These are phyloP conservation scores for Empidonax alnorum DNA, from an alignment of 2,113 vertebrate species.

Conservation along the genomic window DNA sequence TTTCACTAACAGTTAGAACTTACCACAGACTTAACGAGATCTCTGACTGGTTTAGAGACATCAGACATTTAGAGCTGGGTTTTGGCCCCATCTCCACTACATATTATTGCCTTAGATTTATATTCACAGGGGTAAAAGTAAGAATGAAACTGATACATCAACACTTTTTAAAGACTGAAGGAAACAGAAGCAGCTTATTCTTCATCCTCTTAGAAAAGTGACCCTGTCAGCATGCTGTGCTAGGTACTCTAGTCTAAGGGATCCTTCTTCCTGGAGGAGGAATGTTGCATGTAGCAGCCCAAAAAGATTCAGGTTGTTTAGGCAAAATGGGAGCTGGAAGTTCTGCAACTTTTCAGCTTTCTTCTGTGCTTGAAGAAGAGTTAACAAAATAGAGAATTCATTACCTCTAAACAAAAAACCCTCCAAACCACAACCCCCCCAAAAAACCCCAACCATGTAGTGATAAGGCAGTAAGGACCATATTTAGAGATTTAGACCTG, in stretches of 20 bases:
- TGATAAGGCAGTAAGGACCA: neutral
- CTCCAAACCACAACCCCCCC: neutral
- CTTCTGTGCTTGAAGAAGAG: neutral
- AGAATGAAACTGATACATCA: neutral
- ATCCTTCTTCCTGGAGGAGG: neutral
- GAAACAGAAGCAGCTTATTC: neutral
- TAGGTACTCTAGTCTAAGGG: neutral
- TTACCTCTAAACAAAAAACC: neutral
- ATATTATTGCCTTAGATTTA: neutral
- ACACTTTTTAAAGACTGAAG: neutral
- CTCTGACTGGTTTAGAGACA: neutral
- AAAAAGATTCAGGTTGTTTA: neutral
- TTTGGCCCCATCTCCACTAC: neutral
- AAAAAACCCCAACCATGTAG: neutral
- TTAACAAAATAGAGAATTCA: neutral
- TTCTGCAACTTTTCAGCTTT: neutral
- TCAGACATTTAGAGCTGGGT: accelerated
- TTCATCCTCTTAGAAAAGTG: neutral
- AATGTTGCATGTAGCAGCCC: neutral
- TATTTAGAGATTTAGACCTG: neutral
- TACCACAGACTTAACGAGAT: neutral
- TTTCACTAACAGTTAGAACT: neutral
- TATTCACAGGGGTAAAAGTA: neutral
- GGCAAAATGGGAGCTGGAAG: neutral
- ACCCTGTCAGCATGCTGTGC: neutral